Conservation (phyloP, 92 coral and sea anemone genomes). For the Virgularia gustaviana region DNA sequence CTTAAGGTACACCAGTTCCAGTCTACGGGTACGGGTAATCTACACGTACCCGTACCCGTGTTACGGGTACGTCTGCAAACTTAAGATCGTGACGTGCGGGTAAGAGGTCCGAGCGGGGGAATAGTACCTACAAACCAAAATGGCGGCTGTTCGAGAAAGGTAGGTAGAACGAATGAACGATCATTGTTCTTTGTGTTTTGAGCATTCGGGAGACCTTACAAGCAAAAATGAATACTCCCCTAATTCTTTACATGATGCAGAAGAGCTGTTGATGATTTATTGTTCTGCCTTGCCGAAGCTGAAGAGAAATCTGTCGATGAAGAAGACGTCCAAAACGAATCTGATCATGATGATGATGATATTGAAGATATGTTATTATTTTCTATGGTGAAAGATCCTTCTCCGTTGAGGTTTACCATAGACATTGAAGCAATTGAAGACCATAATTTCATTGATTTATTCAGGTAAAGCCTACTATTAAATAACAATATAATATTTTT, state of each 20-base stretch:
- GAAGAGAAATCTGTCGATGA: too few relatives aligned
- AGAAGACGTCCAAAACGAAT: not conserved
- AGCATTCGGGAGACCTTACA: not conserved
- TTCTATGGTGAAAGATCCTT: conserved; percentile 47
- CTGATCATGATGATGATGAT: conserved; percentile 45
- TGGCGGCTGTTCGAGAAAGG: conserved; percentile 18
- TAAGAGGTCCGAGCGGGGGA: not conserved
- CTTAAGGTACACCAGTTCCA: not conserved
- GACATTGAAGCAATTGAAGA: conserved; percentile 50
- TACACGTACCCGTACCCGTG: conserved; percentile 1
- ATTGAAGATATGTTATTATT: conserved; percentile 47
- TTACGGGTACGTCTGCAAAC: not conserved
- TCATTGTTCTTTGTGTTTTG: not conserved
- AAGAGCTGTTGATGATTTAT: conserved; percentile 14
- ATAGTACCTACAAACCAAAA: not conserved
- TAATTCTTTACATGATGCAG: not conserved
- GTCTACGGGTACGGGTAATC: too few relatives aligned
- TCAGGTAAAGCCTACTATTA: conserved; percentile 42
- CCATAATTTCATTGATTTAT: conserved; percentile 53
- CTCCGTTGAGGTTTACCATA: conserved; percentile 39
- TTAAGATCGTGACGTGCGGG: not conserved
- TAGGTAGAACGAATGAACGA: not conserved
- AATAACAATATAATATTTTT: too few relatives aligned
- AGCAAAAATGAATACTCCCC: not conserved
- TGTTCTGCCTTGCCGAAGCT: conserved; percentile 12